Conservation (phyloP, 2,797 vertebrate genomes). For the Paramormyrops hopkinsi region DNA sequence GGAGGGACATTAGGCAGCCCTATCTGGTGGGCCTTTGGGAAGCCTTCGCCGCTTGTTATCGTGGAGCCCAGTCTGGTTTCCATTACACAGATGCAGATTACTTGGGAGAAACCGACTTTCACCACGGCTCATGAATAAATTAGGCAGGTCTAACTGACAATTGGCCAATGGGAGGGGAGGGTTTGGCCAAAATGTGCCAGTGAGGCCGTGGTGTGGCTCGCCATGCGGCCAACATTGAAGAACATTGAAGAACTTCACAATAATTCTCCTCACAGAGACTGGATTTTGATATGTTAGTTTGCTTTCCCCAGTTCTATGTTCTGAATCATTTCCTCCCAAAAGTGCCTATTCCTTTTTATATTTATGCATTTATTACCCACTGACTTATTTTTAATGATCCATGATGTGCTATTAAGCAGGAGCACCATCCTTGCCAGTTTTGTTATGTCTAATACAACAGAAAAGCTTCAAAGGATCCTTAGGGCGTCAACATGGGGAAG, state of each 20-base stretch:
- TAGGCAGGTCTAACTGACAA: slow-evolving; percentile 33
- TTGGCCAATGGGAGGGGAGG: slow-evolving; percentile 4
- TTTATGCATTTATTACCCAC: background rate
- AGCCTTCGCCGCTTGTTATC: slow-evolving; percentile 37
- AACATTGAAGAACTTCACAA: slow-evolving; percentile 34
- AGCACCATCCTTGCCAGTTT: background rate
- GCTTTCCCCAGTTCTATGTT: background rate
- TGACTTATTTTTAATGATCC: background rate
- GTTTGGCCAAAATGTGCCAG: slow-evolving; percentile 18
- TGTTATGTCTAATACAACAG: background rate
- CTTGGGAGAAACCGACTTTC: slow-evolving; percentile 28
- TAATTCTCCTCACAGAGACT: background rate
- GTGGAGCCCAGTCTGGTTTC: slow-evolving; percentile 39
- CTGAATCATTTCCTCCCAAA: background rate
- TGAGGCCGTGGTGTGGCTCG: slow-evolving; percentile 33
- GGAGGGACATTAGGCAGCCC: slow-evolving; percentile 33
- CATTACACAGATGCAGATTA: slow-evolving; percentile 45
- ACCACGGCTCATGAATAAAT: slow-evolving; percentile 24
- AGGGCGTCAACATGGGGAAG: background rate
- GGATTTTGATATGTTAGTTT: background rate
- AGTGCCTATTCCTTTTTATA: background rate
- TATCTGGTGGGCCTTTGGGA: slow-evolving; percentile 42
- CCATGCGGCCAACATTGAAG: slow-evolving; percentile 47
- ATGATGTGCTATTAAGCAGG: background rate
- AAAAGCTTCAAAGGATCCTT: background rate